phyloP scores from a whole-genome alignment of 2,113 vertebrate species.

The Ciconia boyciana region DNA sequence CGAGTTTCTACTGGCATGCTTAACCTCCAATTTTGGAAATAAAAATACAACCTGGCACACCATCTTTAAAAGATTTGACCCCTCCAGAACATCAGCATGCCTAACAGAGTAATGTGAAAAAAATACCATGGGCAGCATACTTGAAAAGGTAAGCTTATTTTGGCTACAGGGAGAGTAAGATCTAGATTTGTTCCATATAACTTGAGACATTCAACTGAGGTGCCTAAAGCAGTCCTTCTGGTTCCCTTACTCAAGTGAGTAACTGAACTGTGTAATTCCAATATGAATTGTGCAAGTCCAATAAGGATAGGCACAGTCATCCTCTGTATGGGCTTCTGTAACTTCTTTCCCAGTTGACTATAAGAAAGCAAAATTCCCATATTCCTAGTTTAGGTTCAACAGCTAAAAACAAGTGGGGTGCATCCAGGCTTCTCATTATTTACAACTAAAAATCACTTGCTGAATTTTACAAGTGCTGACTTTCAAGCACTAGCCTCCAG shows the following conservation, averaged over 20 bases:
- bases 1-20: constrained; percentile 21
- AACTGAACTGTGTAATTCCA: background rate
- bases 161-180: background rate
- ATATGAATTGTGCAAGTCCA: background rate
- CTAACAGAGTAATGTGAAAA: background rate
- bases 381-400: background rate
- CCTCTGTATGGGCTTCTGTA: background rate
- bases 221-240: background rate
- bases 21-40: constrained; percentile 53
- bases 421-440: background rate
- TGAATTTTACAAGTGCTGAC: background rate
- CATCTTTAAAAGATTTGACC: background rate
- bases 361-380: background rate
- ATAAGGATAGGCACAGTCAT: background rate
- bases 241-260: background rate
- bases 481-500: background rate
- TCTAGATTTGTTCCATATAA: background rate
- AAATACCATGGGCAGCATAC: background rate
- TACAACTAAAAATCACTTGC: background rate
- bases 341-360: background rate
- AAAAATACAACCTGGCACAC: constrained; percentile 56
- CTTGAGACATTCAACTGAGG: background rate
- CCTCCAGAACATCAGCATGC: background rate
- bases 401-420: background rate
- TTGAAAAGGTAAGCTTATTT: background rate